Evolutionary conservation across 1,140 invertebrate species (phyloP), one percentile per base, ranked within the genome.

Genomic region (Globodera ellingtonae): DNA sequence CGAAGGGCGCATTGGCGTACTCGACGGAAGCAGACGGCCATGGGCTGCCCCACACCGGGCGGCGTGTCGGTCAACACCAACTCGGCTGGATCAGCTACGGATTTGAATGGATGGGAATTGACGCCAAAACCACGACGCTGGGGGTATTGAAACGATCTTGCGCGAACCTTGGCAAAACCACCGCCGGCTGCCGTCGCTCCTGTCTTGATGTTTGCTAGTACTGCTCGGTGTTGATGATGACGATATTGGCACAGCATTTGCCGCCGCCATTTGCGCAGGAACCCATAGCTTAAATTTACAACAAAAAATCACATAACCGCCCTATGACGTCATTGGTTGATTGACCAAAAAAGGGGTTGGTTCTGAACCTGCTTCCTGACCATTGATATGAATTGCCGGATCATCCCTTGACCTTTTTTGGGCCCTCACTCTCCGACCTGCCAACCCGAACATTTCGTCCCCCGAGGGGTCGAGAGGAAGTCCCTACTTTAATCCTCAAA

Each of bases 1-100:
- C 59, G 50, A 81, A 80, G 71, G 9, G 83, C 35, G 50, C 79
- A 80, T 18, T 80, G 79, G 47, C 50, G 47, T 10, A 70, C 80
- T 15, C 79, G 79, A 5, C 65, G 48, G 48, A 80, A 80, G 65
- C 79, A 80, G 18, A 48, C 21, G n/a, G 62, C 35, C 10, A 70
- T 52, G 21, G 48, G 44, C 15, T 24, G 78, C 3, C 78, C 44
- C 15, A 47, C 24, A 24, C 5, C 81, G n/a, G 50, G 59, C 48
- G 59, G 50, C 80, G 70, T 74, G 46, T 80, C 79, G 50, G 78
- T 18, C 48, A 80, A 18, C 67, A 70, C 35, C 67, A 70, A 47
- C 10, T 70, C 67, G 9, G n/a, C 67, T 10, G 67, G 67, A 18
- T 70, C 67, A 9, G 46, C 67, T 70, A 10, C 35, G 35, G 35